These are phyloP conservation scores for Pomacea canaliculata DNA, from an alignment of 2,888 invertebrate genomes.

Conservation along the genomic window DNA sequence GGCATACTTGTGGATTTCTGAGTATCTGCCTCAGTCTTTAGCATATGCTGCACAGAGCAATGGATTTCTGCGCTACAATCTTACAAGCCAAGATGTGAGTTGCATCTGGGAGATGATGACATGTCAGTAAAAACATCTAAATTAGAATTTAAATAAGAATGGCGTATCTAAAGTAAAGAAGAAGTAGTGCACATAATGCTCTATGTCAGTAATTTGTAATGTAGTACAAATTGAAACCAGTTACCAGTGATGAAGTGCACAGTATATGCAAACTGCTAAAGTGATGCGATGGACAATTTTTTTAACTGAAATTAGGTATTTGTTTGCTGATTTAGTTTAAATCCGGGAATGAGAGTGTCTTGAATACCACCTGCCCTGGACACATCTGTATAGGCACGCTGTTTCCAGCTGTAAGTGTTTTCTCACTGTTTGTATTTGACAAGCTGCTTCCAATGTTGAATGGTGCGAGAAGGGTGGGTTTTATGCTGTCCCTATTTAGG, in stretches of 20 bases:
- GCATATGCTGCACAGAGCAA: slow-evolving; percentile 44
- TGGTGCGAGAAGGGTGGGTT: background rate
- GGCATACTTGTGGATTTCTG: slow-evolving; percentile 50
- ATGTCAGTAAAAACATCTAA: no score
- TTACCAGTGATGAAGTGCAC: no score
- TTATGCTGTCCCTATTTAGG: no score
- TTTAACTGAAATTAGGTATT: no score
- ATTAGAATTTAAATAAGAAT: no score
- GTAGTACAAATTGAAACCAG: no score
- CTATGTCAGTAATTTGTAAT: no score
- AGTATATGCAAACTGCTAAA: no score
- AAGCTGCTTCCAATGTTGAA: background rate
- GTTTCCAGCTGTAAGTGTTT: slow-evolving; percentile 10
- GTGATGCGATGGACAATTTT: no score
- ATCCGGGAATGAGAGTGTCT: slow-evolving; percentile 29
- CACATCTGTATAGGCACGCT: slow-evolving; percentile 5
- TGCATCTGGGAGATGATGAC: background rate
- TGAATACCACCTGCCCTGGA: slow-evolving; percentile 45
- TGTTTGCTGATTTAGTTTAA: slow-evolving; percentile 34
- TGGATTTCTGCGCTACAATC: slow-evolving; percentile 42
- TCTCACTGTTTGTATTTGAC: background rate
- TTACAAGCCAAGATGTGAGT: slow-evolving; percentile 49
- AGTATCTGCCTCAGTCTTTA: slow-evolving; percentile 48
- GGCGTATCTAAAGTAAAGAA: no score
- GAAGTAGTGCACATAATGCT: no score